Percentiles rank a stretch among this genome's conserved stretches.
phyloP scores from a whole-genome alignment of 1,140 invertebrate species.

The Homarus americanus region DNA sequence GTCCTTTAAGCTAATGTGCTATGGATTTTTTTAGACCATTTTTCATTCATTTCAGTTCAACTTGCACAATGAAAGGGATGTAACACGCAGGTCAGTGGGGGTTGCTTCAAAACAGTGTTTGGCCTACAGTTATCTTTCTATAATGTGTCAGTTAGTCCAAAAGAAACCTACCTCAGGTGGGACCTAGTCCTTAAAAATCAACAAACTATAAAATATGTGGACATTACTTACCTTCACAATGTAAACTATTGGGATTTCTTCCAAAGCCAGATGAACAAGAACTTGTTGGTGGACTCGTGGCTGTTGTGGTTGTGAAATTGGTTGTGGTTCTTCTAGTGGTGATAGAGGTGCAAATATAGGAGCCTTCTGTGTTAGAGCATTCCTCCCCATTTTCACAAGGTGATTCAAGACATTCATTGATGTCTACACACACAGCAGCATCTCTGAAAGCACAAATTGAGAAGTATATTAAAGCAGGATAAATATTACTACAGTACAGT shows the following conservation, averaged over 20 bases:
- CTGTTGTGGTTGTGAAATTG: conserved; percentile 28
- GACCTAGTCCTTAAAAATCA: too few species aligned
- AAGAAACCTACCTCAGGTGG: too few species aligned
- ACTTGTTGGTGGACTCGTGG: conserved; percentile 9
- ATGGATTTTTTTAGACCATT: too few species aligned
- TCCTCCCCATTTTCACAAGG: conserved; percentile 16
- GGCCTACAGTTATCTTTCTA: too few species aligned
- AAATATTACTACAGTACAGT: too few species aligned
- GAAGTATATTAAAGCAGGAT: too few species aligned
- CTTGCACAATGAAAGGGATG: too few species aligned
- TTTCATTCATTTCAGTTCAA: too few species aligned
- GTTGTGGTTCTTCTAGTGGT: conserved; percentile 17
- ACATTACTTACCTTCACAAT: conserved; percentile 76
- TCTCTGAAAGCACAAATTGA: not conserved
- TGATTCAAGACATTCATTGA: conserved; percentile 67
- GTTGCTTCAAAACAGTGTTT: too few species aligned
- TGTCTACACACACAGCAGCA: conserved; percentile 68
- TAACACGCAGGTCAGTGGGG: too few species aligned
- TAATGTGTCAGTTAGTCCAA: too few species aligned
- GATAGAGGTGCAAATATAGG: conserved; percentile 39
- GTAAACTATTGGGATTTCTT: conserved; percentile 72
- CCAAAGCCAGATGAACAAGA: conserved; percentile 75
- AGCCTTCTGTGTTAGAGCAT: conserved; percentile 56
- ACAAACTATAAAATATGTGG: not conserved
- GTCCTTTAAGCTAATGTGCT: too few species aligned